These are phyloP conservation scores for Euleptes europaea DNA, from an alignment of 2,113 vertebrate genomes.

Conservation along the genomic window DNA sequence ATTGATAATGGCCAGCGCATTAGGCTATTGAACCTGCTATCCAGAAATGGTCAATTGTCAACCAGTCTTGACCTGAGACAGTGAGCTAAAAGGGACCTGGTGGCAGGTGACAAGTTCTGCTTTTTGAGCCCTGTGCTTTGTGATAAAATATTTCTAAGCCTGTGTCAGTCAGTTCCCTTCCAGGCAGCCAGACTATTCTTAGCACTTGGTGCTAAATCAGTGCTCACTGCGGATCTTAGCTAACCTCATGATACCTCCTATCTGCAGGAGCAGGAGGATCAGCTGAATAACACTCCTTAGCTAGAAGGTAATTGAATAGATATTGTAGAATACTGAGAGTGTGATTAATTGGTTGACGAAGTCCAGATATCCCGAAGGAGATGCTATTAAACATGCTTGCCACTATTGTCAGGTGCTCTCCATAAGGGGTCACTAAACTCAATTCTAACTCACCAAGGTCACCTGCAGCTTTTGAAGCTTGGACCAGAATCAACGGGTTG, in stretches of 20 bases:
- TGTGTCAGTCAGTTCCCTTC: conserved; percentile 72
- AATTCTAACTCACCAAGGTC: conserved; percentile 68
- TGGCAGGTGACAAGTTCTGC: conserved; percentile 66
- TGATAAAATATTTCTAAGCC: conserved; percentile 74
- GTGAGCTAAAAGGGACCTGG: conserved; percentile 57
- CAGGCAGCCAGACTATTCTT: conserved; percentile 68
- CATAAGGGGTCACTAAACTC: conserved; percentile 59
- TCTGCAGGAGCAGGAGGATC: conserved; percentile 65
- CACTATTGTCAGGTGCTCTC: conserved; percentile 44
- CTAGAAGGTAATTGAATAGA: conserved; percentile 60
- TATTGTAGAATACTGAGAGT: conserved; percentile 53
- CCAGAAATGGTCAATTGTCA: conserved; percentile 53
- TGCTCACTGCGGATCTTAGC: conserved; percentile 50
- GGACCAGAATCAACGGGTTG: no score
- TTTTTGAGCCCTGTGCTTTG: conserved; percentile 59
- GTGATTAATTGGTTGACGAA: conserved; percentile 64
- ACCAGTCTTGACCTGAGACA: conserved; percentile 49
- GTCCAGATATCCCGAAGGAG: conserved; percentile 57
- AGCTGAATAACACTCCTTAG: conserved; percentile 64
- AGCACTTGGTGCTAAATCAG: conserved; percentile 52
- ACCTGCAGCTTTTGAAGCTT: conserved; percentile 34
- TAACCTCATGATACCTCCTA: conserved; percentile 66
- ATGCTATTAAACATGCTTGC: conserved; percentile 51
- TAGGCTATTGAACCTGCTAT: conserved; percentile 68
- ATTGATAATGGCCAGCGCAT: conserved; percentile 56